Base-by-base conservation (phyloP, 1,140 invertebrate genomes). In the Apis florea region DNA sequence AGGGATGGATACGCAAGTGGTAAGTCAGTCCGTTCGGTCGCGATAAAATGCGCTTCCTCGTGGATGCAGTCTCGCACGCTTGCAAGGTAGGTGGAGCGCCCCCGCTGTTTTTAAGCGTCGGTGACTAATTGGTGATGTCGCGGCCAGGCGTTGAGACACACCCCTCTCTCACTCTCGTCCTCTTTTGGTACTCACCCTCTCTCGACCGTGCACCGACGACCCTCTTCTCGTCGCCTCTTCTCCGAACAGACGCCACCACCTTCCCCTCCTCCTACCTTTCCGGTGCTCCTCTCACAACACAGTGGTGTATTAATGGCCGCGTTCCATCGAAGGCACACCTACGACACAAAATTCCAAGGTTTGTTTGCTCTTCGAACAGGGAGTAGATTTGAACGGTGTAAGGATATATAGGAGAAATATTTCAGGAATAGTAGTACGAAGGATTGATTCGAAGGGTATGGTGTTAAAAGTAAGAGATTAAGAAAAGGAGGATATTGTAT, bases 91-190 rank as follows among this genome's bases (percentile, higher is more conserved):
- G 83, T 89, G 85, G 88, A 90, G 86, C 89, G 83, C 88, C 87
- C 90, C 89, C 88, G 90, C 88, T 92, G 92, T 93, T 94, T 94
- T 94, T 93, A 93, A 93, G 92, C 92, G 92, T 91, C 88, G 89
- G 90, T 93, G 90, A 93, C 93, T 93, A 93, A 94, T 94, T 93
- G 93, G 90, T 89, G 90, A 93, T 93, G 93, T 94, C 93, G 93
- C 88, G 90, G 92, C 90, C 92, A 94, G 92, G 92, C 93, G 89
- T 92, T 89, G 90, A 91, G 89, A 90, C 89, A 90, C 91, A 91
- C 92, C 91, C 90, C 87, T 86, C 86, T 84, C 85, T 88, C 71
- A 79, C 83, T 86, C 84, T 83, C 79, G 79, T 81, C 70, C 79
- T 83, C 80, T 75, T 78, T 85, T 68, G 83, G 87, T 84, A 81